Evolutionary conservation across 2,888 invertebrate species (phyloP), one percentile per base, ranked within the genome.

Genomic region (Campopleginae sp.): DNA sequence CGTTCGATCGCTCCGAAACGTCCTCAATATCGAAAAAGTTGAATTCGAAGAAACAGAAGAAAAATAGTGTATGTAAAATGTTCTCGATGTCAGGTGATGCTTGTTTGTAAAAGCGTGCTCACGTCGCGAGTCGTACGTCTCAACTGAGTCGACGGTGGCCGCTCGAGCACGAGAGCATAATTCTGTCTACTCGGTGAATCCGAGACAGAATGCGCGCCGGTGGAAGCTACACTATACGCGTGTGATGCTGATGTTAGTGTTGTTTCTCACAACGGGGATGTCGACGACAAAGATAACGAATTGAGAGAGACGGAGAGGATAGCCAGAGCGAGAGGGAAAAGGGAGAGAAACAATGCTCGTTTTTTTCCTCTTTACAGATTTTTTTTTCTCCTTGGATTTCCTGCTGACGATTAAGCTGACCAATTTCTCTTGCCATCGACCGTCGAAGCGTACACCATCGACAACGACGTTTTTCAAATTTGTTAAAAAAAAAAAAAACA

Each of bases 131-230:
- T 90, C 90, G 91, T 93, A 92, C 91, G 91, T 92, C 91, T 93
- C 92, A 92, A 93, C 93, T 93, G 93, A 93, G 92, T 90, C 90
- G 90, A 88, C 91, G 90, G 89, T 91, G 90, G 91, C 90, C 89
- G 89, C 92, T 91, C 91, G 91, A 90, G 90, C 92, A 91, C 91
- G 90, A 91, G 90, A 91, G 91, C 93, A 93, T 93, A 92, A 93
- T 93, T 93, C 92, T 91, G 93, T 93, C 93, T 92, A 92, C 93
- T 92, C 92, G 91, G 93, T 93, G 91, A 93, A 92, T 92, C 92
- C 92, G 91, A 89, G 91, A 90, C 91, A 89, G 90, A 89, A 90
- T 89, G 89, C 86, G 89, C 88, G 89, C 88, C 88, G 89, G 90
- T 83, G 80, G 82, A 83, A 82, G 83, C 83, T 86, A 80, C 83